Base-by-base conservation (phyloP, 2,113 vertebrate species). In the Mormyrus iriodes region DNA sequence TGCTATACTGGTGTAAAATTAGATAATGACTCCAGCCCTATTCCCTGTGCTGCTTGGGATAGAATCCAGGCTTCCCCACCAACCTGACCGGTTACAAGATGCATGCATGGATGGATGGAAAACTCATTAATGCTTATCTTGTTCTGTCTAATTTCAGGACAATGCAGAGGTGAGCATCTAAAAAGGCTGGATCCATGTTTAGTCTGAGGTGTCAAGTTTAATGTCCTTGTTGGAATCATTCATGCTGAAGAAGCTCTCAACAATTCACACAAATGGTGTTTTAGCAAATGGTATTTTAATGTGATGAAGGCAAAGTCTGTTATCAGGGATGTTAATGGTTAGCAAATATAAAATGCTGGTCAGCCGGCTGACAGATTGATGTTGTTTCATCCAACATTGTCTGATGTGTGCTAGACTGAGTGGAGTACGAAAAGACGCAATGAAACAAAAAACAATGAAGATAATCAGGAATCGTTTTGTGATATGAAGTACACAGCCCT, bases 191-290 rank as follows among this genome's bases (percentile, higher is more conserved):
- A 79, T 79, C 73, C 73, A 79, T 79, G 73, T 42, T 79, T 79
- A 79, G 31, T 39, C 73, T 17, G 35, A 79, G 73, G 73, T 42
- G 73, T 79, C 73, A 79, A 79, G 61, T 27, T 69, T 69, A 69
- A 69, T 31, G 61, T 69, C n/a, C 61, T 69, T 69, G 61, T 69
- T 69, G 73, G 73, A 79, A 79, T 79, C 73, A 79, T 79, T 79
- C 35, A 19, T 35, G 73, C 73, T 42, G 73, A 79, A 79, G 73
- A 42, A 79, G 35, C 73, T 79, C 31, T 39, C 73, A 79, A 79
- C 73, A 79, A 39, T 42, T 79, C 73, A 42, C 73, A 79, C 73
- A 79, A 79, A 79, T 79, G 73, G 73, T 79, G 73, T 79, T 79
- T 79, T 79, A 79, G 42, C 73, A 79, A 79, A 79, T 79, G 73